These are phyloP conservation scores for Belgica antarctica DNA, from an alignment of 2,888 invertebrate species.

Conservation along the genomic window DNA sequence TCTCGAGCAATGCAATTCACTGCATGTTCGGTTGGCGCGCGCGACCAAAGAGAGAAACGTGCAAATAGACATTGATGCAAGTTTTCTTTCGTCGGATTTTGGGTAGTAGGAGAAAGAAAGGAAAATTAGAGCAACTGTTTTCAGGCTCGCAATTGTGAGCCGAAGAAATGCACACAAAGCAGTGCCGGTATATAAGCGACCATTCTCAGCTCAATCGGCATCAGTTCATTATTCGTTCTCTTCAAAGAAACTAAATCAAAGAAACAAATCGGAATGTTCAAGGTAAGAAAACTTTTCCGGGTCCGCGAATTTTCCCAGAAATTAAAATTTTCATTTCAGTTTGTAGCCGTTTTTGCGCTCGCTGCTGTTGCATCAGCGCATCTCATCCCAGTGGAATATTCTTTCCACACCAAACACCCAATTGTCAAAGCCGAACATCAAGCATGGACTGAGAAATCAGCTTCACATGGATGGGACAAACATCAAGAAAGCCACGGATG, in stretches of 20 bases:
- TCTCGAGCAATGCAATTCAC: constrained; percentile 13
- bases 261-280: constrained; percentile 8
- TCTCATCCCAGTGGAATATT: neutral
- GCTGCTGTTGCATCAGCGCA: constrained; percentile 8
- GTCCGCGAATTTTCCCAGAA: neutral
- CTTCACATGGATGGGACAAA: neutral
- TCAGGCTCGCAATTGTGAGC: neutral
- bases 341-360: neutral
- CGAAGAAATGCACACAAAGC: constrained; percentile 7
- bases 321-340: neutral
- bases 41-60: neutral
- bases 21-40: neutral
- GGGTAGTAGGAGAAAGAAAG: constrained; percentile 41
- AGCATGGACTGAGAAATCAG: constrained; percentile 9
- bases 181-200: constrained; percentile 20
- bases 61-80: constrained; percentile 19
- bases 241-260: neutral
- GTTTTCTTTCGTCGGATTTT: constrained; percentile 28
- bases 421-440: neutral
- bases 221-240: constrained; percentile 1
- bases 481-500: neutral
- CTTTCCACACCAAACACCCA: neutral
- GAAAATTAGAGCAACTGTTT: constrained; percentile 27
- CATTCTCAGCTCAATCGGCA: constrained; percentile 5
- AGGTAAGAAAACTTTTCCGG: neutral